These are phyloP conservation scores for Sminthurides aquaticus DNA, from an alignment of 2,888 invertebrate species.

Conservation along the genomic window DNA sequence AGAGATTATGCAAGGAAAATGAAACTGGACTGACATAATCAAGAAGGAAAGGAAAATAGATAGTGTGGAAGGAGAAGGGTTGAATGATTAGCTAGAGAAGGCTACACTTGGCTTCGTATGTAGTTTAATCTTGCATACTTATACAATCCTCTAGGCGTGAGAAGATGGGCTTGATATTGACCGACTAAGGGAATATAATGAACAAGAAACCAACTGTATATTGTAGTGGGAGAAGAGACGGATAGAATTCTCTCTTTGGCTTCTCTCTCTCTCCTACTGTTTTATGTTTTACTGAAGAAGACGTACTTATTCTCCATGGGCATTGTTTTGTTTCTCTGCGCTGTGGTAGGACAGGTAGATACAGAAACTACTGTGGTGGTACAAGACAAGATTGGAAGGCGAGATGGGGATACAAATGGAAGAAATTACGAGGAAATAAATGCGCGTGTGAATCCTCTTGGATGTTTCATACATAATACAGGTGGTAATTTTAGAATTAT, in stretches of 20 bases:
- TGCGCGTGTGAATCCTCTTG: neutral
- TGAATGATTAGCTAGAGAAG: too few relatives aligned
- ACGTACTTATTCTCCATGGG: neutral
- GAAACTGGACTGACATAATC: neutral
- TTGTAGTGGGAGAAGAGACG: neutral
- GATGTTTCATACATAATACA: neutral
- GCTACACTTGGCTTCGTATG: too few relatives aligned
- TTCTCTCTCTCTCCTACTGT: too few relatives aligned
- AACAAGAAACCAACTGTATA: neutral
- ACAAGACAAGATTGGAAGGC: neutral
- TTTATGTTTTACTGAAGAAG: neutral
- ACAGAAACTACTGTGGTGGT: neutral
- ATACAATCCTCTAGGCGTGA: neutral
- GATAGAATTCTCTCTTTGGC: neutral
- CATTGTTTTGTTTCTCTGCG: too few relatives aligned
- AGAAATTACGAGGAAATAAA: neutral
- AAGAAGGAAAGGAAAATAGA: too few relatives aligned
- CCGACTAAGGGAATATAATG: neutral
- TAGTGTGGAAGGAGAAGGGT: too few relatives aligned
- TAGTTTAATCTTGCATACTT: neutral
- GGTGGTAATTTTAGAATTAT: neutral
- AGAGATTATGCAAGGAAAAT: neutral
- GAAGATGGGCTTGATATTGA: constrained; percentile 2
- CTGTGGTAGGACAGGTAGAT: neutral
- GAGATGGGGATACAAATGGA: neutral